phyloP scores from a whole-genome alignment of 2,113 vertebrate genomes.

The Cyphomyrus plagiostoma region DNA sequence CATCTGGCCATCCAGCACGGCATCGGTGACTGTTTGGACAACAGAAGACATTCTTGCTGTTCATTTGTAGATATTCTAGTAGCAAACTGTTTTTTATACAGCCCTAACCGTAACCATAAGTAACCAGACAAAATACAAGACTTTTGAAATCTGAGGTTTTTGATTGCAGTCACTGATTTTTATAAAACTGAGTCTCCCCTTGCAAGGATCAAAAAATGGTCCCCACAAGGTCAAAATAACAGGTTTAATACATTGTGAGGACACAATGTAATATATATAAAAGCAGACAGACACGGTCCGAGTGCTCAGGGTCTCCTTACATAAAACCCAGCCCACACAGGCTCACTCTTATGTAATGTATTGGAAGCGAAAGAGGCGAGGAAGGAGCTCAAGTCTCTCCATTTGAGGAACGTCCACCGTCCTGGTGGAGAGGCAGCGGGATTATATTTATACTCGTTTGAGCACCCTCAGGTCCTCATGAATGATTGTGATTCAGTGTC shows the following conservation, averaged over 20 bases:
- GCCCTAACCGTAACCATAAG: neutral
- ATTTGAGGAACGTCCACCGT: neutral
- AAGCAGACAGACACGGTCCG: neutral
- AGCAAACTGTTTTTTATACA: neutral
- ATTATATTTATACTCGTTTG: neutral
- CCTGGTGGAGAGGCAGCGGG: neutral
- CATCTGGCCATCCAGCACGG: neutral
- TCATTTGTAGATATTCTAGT: neutral
- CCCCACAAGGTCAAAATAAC: neutral
- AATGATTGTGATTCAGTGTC: neutral
- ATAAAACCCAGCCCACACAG: slow-evolving; percentile 10
- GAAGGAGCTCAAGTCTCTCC: neutral
- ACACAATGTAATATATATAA: neutral
- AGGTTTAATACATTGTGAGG: neutral
- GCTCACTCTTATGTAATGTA: neutral
- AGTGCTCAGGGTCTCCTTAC: neutral
- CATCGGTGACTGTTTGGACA: neutral
- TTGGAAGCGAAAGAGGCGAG: neutral
- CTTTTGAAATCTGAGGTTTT: neutral
- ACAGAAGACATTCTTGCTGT: neutral
- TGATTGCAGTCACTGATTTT: neutral
- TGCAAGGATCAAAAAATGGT: neutral
- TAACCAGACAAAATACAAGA: neutral
- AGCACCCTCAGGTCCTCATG: neutral
- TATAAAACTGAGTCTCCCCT: neutral